Evolutionary conservation across 2,113 vertebrate genomes (phyloP), one percentile per base, ranked within the genome.

Genomic region (Dinomys branickii): DNA sequence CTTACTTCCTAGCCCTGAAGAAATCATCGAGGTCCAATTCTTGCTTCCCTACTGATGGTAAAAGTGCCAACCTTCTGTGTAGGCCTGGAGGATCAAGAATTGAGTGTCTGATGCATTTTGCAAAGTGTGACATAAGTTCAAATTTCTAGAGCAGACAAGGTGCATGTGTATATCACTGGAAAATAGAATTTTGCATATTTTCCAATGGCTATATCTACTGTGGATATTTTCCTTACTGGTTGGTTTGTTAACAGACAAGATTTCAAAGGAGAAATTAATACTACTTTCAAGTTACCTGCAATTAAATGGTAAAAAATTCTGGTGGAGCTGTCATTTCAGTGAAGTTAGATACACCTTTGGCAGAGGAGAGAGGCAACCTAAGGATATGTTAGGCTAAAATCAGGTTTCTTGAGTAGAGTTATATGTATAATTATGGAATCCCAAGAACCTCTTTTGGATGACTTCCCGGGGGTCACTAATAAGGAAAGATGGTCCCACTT

Each of bases 211-310:
- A 26, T 10, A 47, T 52, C 30, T 28, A 50, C 35, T 44, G 67
- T 67, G 30, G 9, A 10, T 91, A 78, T 38, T 77, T 75, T 16
- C 54, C 11, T 28, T 91, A 0, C 17, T 88, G 67, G 9, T 26
- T 87, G 78, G 17, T 12, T 94, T 94, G 30, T 67, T 69, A 86
- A 84, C 33, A 44, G 9, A 33, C 0, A n/a, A 3, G 3, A 2
- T 84, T 89, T 88, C 24, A 63, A 81, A 92, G 59, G 44, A 91
- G 33, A 95, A 92, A 85, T 44, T 78, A 47, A 59, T 52, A 56
- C 12, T 61, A 81, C 38, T 96, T 91, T 93, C 47, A 88, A 78
- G 22, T 59, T 54, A 69, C n/a, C 54, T 92, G 12, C 59, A 77
- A n/a, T 75, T 38, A 54, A 47, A 33, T 38, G 33, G 41, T 38